A percentile compares a stretch with the other conserved stretches of the same genome.
phyloP scores from a whole-genome alignment of 2,888 invertebrate species.

The Trachelus tabidus region DNA sequence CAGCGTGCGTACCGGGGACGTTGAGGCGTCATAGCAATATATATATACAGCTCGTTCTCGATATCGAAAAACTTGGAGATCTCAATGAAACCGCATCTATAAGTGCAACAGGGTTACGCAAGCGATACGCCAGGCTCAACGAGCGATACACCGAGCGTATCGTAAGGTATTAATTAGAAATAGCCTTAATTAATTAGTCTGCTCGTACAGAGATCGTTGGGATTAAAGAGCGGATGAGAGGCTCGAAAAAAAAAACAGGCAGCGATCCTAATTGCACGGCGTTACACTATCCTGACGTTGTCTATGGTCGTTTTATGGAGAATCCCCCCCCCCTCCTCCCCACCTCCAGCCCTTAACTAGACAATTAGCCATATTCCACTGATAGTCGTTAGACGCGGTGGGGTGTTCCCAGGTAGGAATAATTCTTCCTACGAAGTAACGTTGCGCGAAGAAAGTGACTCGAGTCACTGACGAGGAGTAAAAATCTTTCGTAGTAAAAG shows the following conservation, averaged over 20 bases:
- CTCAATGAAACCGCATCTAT: conserved; percentile 17
- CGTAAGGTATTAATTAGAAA: conserved; percentile 5
- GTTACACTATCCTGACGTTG: neutral
- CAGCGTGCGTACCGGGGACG: neutral
- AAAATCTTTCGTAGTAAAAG: conserved; percentile 41
- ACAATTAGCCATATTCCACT: neutral
- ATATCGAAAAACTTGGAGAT: conserved; percentile 12
- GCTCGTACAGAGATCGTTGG: neutral
- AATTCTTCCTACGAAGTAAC: neutral
- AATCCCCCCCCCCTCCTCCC: no score
- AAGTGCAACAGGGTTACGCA: conserved; percentile 12
- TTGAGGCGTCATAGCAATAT: neutral
- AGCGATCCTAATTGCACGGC: neutral
- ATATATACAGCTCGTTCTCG: conserved; percentile 3
- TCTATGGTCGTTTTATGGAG: neutral
- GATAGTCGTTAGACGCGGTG: neutral
- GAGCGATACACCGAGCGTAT: neutral
- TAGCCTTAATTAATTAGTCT: conserved; percentile 18
- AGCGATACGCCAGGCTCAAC: conserved; percentile 4
- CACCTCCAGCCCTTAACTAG: neutral
- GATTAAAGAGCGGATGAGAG: no score
- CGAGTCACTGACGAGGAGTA: neutral
- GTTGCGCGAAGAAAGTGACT: neutral
- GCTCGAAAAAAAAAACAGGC: neutral
- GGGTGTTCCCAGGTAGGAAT: neutral